Percentiles rank a stretch among this genome's conserved stretches.
phyloP scores from a whole-genome alignment of 2,113 vertebrate species.

The Psammodynastes pulverulentus region DNA sequence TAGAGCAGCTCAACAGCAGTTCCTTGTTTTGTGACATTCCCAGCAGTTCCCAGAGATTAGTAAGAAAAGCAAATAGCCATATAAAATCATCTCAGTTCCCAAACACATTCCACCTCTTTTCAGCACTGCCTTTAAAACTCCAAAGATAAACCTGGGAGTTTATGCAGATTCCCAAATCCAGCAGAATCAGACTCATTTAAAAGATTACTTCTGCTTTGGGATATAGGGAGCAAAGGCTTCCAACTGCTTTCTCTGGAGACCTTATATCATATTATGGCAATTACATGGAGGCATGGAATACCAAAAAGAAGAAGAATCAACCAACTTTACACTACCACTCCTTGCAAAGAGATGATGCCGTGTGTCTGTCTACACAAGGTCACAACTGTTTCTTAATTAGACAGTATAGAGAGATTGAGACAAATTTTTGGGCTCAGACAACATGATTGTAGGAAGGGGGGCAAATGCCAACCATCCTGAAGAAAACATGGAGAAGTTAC shows the following conservation, averaged over 20 bases:
- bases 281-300: slow-evolving; percentile 49
- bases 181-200: neutral
- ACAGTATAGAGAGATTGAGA: slow-evolving; percentile 20
- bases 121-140: slow-evolving; percentile 32
- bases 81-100: slow-evolving; percentile 53
- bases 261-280: slow-evolving; percentile 49
- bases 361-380: slow-evolving; percentile 21
- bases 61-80: slow-evolving; percentile 61
- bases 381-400: slow-evolving; percentile 36
- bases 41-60: slow-evolving; percentile 57
- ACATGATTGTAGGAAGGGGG: slow-evolving; percentile 1
- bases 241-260: slow-evolving; percentile 33
- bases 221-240: slow-evolving; percentile 20
- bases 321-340: slow-evolving; percentile 40
- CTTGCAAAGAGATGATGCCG: neutral
- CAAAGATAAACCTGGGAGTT: slow-evolving; percentile 34
- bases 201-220: neutral
- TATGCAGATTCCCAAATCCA: neutral
- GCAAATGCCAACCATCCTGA: slow-evolving; percentile 6
- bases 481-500: slow-evolving; percentile 54
- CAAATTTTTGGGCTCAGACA: neutral
- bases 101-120: slow-evolving; percentile 44
- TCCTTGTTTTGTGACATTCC: slow-evolving; percentile 57
- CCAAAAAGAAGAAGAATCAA: slow-evolving; percentile 8
- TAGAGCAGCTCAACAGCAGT: slow-evolving; percentile 57